Base-by-base conservation (phyloP, 1,140 invertebrate species). In the Apis florea region DNA sequence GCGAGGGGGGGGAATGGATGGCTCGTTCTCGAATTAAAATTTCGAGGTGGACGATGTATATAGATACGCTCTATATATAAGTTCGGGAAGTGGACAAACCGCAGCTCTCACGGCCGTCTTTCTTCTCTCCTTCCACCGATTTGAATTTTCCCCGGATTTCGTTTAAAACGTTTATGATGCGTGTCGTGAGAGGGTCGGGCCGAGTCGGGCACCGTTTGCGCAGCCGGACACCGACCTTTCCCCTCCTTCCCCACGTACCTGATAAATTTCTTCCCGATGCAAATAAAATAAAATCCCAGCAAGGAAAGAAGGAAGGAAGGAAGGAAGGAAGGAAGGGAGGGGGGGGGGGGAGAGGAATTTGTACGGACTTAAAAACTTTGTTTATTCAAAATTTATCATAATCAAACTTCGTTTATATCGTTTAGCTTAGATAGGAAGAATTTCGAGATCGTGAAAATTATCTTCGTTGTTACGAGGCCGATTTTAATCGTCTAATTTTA, bases 161-260 rank as follows among this genome's bases (percentile, higher is more conserved):
- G 90, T 93, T 92, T 93, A 93, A 92, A 92, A 91, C 90, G 91
- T 93, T 93, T 93, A 92, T 93, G 92, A 93, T 90, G 89, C 92
- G 92, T 93, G 85, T 92, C 92, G 91, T n/a, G 86, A 92, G 89
- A 82, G 61, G 67, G 54, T 53, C n/a, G 2, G 79, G 83, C 87
- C 67, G 81, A 89, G 90, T n/a, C n/a, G n/a, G n/a, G n/a, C n/a
- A n/a, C n/a, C n/a, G n/a, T 92, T 92, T 91, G 90, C 90, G 88
- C 91, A 66, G 49, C 49, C 49, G 49, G 49, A 51, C 49, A 51
- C 63, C 83, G 74, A 67, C 58, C 86, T 90, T 90, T 89, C 89
- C 90, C 84, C 24, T 74, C 58, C 86, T 90, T 90, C 90, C 89
- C 90, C 84, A 31, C 78, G 53, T 68, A 56, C 47, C 69, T 84